These are phyloP conservation scores for Bubo blakistoni DNA, from an alignment of 2,113 vertebrate species.

Conservation along the genomic window DNA sequence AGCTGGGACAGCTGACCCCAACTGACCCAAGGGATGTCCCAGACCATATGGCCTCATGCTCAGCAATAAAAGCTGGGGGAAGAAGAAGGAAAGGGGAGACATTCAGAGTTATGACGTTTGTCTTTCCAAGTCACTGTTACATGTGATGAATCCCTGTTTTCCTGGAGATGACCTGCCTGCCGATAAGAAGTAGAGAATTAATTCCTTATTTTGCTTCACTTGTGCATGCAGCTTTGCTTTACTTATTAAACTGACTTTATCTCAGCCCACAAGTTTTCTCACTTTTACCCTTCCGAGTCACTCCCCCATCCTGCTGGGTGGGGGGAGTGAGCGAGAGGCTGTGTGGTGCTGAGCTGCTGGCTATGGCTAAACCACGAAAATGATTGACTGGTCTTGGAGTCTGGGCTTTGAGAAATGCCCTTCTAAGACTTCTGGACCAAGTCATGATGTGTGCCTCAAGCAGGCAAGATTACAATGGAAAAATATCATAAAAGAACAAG, in stretches of 20 bases:
- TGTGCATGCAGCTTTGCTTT: not conserved
- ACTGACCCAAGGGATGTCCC: not conserved
- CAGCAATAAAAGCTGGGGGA: not conserved
- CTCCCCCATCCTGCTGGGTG: rapidly evolving
- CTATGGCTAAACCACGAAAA: rapidly evolving
- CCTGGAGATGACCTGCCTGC: not conserved
- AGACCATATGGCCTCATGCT: rapidly evolving
- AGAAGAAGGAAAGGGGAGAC: not conserved
- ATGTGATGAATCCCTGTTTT: rapidly evolving
- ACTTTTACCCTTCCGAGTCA: not conserved
- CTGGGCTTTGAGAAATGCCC: not conserved
- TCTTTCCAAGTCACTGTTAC: not conserved
- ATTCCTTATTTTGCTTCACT: not conserved
- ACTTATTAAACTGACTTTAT: not conserved
- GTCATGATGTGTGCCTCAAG: not conserved
- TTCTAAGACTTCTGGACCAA: not conserved
- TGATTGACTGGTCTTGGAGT: not conserved
- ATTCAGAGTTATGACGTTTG: not conserved
- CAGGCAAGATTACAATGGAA: not conserved
- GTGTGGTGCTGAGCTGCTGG: not conserved
- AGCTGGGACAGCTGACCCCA: not conserved
- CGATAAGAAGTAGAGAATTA: rapidly evolving
- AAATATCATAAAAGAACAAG: not conserved
- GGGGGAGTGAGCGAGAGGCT: rapidly evolving
- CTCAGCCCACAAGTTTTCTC: not conserved